These are phyloP conservation scores for Epizoanthus rinbou DNA, from an alignment of 92 coral and sea anemone species.

Conservation along the genomic window DNA sequence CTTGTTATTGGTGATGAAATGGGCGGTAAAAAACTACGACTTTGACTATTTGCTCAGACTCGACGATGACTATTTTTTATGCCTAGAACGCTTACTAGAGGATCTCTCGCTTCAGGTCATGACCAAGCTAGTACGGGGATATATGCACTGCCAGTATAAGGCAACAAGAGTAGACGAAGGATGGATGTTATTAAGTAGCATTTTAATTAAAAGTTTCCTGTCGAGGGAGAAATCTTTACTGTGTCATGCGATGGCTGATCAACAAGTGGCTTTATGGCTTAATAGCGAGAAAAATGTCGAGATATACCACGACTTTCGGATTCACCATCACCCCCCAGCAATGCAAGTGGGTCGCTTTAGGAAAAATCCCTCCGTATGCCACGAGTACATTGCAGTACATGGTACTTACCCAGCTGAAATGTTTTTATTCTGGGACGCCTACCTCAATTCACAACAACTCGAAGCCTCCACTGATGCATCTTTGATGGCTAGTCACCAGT, in stretches of 20 bases:
- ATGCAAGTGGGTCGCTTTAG: not conserved
- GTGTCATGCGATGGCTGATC: slow-evolving; percentile 31
- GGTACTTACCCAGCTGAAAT: slow-evolving; percentile 31
- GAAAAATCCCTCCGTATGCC: slow-evolving; percentile 14
- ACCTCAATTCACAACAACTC: not conserved
- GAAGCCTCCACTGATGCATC: not conserved
- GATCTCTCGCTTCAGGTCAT: not conserved
- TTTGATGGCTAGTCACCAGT: slow-evolving; percentile 18
- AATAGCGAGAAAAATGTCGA: slow-evolving; percentile 26
- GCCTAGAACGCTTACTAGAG: slow-evolving; percentile 24
- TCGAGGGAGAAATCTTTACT: slow-evolving; percentile 12
- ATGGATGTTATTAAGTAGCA: slow-evolving; percentile 33
- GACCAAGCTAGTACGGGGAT: slow-evolving; percentile 24
- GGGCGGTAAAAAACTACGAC: slow-evolving; percentile 27
- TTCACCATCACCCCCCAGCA: slow-evolving; percentile 44
- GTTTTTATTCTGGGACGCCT: slow-evolving; percentile 25
- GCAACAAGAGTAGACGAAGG: slow-evolving; percentile 40
- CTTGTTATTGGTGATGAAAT: slow-evolving; percentile 25
- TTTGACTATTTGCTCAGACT: slow-evolving; percentile 25
- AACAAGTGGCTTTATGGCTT: slow-evolving; percentile 38
- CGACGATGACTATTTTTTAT: slow-evolving; percentile 27
- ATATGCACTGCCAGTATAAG: slow-evolving; percentile 34
- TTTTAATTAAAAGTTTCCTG: slow-evolving; percentile 25
- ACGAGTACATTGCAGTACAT: slow-evolving; percentile 30
- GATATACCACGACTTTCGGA: slow-evolving; percentile 34